Conservation (phyloP, 1,140 invertebrate species). For the Penaeus indicus region DNA sequence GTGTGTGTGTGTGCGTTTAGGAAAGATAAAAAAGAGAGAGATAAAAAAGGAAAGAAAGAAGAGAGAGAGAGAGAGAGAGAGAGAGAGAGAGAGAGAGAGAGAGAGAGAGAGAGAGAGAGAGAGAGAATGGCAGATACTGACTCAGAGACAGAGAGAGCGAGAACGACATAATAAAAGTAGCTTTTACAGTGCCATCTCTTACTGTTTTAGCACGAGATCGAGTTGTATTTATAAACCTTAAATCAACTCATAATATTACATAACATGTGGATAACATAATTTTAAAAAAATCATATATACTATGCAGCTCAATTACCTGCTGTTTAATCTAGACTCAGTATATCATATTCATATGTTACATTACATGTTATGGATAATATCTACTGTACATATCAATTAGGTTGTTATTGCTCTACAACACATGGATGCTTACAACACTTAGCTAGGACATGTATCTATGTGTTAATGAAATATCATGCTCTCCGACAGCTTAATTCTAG, state of each 20-base stretch:
- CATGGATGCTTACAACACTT: conserved; percentile 53
- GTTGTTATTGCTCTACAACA: conserved; percentile 60
- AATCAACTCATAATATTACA: conserved; percentile 26
- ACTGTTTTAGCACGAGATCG: no score
- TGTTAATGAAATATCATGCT: conserved; percentile 44
- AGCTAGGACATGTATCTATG: conserved; percentile 33
- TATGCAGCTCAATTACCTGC: conserved; percentile 25
- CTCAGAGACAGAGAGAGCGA: no score
- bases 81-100: no score
- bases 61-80: no score
- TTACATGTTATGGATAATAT: conserved; percentile 36
- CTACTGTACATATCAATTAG: conserved; percentile 55
- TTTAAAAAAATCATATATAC: conserved; percentile 31
- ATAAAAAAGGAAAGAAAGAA: no score
- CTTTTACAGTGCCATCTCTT: no score
- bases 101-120: no score
- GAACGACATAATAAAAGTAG: no score
- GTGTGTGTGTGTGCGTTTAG: no score
- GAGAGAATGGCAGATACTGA: no score
- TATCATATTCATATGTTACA: conserved; percentile 40
- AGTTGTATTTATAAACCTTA: conserved; percentile 4
- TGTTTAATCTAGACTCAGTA: conserved; percentile 19
- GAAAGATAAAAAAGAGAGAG: no score
- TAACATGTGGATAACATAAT: conserved; percentile 32
- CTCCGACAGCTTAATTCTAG: conserved; percentile 26